These are phyloP conservation scores for Platycnemis pennipes DNA, from an alignment of 2,888 invertebrate genomes.

Conservation along the genomic window DNA sequence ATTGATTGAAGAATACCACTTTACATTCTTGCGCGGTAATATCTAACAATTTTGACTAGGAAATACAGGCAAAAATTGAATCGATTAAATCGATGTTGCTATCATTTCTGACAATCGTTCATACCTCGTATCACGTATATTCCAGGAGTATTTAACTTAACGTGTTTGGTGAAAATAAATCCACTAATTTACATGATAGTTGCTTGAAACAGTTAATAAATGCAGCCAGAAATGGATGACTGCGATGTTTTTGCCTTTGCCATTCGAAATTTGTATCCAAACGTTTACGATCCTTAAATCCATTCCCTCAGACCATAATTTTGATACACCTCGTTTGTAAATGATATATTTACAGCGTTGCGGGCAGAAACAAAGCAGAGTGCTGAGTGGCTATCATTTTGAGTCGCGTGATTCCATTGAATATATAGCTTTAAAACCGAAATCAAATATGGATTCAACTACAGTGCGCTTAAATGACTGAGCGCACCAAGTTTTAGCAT, in stretches of 20 bases:
- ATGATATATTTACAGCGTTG: slow-evolving; percentile 17
- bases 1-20: no score
- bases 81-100: no score
- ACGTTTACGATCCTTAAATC: slow-evolving; percentile 8
- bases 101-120: neutral
- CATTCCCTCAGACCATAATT: slow-evolving; percentile 36
- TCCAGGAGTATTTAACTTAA: neutral
- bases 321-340: slow-evolving; percentile 46
- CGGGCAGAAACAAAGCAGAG: neutral
- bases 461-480: slow-evolving; percentile 44
- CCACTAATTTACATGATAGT: neutral
- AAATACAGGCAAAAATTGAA: no score
- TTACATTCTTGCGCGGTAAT: no score
- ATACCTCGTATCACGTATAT: neutral
- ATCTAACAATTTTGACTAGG: no score
- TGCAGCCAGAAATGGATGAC: neutral
- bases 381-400: slow-evolving; percentile 20
- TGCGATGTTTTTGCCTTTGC: neutral
- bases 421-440: slow-evolving; percentile 15
- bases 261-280: slow-evolving; percentile 15
- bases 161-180: neutral
- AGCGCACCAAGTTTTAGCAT: slow-evolving; percentile 29
- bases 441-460: slow-evolving; percentile 66
- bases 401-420: slow-evolving; percentile 36
- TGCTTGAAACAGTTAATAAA: neutral